A percentile compares a stretch with the other conserved stretches of the same genome.
These are phyloP conservation scores for Sussaba pulchella DNA, from an alignment of 2,888 invertebrate genomes.

Conservation along the genomic window DNA sequence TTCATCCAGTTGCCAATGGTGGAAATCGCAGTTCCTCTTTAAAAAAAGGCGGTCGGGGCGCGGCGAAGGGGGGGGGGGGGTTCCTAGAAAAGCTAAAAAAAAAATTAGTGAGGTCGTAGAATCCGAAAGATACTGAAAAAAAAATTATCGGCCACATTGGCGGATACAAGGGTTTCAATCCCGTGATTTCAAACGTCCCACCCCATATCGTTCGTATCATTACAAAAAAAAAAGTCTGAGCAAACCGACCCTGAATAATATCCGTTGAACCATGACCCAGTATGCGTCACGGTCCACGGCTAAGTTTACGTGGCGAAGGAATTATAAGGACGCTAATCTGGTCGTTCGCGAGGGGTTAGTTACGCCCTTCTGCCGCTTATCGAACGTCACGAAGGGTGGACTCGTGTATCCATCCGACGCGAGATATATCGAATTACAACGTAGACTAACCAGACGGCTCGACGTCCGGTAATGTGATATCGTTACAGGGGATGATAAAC, in stretches of 20 bases:
- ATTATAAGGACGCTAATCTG: background rate
- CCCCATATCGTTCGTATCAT: background rate
- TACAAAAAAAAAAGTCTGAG: background rate
- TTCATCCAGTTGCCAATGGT: too few relatives aligned
- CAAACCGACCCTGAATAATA: constrained; percentile 3
- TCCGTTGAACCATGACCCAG: background rate
- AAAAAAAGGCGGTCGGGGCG: too few relatives aligned
- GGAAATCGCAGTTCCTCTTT: too few relatives aligned
- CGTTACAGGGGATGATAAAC: constrained; percentile 39
- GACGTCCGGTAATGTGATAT: constrained; percentile 47
- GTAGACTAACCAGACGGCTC: constrained; percentile 57
- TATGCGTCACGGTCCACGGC: background rate
- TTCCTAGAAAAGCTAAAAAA: too few relatives aligned
- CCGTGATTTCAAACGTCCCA: too few relatives aligned
- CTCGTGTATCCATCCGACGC: constrained; percentile 30
- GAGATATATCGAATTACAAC: constrained; percentile 59
- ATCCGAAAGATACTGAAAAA: too few relatives aligned
- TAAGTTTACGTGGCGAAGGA: background rate
- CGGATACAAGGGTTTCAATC: too few relatives aligned
- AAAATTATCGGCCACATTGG: too few relatives aligned
- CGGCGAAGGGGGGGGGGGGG: too few relatives aligned
- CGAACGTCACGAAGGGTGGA: constrained; percentile 37
- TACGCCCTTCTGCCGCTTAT: background rate
- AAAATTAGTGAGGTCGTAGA: too few relatives aligned
- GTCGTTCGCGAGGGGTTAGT: background rate